phyloP scores from a whole-genome alignment of 2,888 invertebrate genomes.

The Lamproptera curius region DNA sequence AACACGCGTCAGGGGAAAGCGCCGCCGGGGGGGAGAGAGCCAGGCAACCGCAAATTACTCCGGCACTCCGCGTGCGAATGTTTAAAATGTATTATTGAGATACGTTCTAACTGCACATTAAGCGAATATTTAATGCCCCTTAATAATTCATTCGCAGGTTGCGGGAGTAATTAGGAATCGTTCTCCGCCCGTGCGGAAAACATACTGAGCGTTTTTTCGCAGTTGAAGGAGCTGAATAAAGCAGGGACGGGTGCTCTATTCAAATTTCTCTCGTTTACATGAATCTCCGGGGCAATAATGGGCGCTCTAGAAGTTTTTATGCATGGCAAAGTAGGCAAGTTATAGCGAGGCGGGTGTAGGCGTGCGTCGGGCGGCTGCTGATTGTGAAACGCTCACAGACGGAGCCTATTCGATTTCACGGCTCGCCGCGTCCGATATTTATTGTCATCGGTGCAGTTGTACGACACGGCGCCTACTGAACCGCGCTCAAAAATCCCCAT shows the following conservation, averaged over 20 bases:
- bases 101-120: slow-evolving; percentile 45
- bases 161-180: slow-evolving; percentile 7
- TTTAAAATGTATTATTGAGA: slow-evolving; percentile 69
- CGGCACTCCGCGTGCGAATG: slow-evolving; percentile 64
- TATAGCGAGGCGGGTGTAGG: slow-evolving; percentile 51
- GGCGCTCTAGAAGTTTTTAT: slow-evolving; percentile 54
- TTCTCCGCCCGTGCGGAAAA: not conserved
- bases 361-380: slow-evolving; percentile 70
- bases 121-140: slow-evolving; percentile 50
- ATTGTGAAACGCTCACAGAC: slow-evolving; percentile 77
- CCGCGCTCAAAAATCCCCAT: slow-evolving; percentile 73
- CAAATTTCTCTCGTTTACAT: not conserved
- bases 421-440: slow-evolving; percentile 75
- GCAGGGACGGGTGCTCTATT: too few species aligned
- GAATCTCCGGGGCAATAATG: slow-evolving; percentile 22
- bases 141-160: slow-evolving; percentile 39
- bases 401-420: slow-evolving; percentile 79
- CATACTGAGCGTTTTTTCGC: not conserved
- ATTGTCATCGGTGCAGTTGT: slow-evolving; percentile 77
- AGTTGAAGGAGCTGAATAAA: too few species aligned
- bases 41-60: slow-evolving; percentile 69
- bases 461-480: slow-evolving; percentile 75
- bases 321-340: slow-evolving; percentile 63
- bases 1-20: slow-evolving; percentile 70
- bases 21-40: slow-evolving; percentile 39